Conservation (phyloP, 1,140 invertebrate species). For the Pemphigus obesinymphae region DNA sequence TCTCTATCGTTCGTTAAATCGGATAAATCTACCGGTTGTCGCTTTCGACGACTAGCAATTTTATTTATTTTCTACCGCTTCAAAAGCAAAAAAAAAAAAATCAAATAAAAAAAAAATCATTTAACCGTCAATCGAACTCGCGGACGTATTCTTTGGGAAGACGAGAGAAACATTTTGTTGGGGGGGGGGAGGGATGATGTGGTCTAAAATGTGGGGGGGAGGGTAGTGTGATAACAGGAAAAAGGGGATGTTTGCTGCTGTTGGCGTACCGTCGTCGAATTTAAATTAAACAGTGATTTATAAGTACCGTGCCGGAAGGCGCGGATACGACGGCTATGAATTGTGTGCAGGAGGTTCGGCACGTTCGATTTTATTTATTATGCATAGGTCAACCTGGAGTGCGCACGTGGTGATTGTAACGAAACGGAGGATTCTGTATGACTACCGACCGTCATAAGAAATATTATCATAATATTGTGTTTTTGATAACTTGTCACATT, state of each 20-base stretch:
- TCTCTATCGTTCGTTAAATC: neutral
- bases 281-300: conserved; percentile 40
- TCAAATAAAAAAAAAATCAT: too few species aligned
- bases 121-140: neutral
- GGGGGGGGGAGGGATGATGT: too few species aligned
- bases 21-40: neutral
- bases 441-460: too few species aligned
- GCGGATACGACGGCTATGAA: neutral
- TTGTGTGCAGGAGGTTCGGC: too few species aligned
- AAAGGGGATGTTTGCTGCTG: neutral
- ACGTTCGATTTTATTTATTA: too few species aligned
- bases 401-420: too few species aligned
- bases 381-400: too few species aligned
- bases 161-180: neutral
- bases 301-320: neutral
- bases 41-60: neutral
- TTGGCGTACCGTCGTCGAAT: conserved; percentile 8
- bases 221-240: too few species aligned
- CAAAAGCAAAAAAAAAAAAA: neutral
- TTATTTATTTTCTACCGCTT: neutral
- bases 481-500: too few species aligned
- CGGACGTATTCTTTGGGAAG: neutral
- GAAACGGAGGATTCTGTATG: too few species aligned
- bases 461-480: too few species aligned
- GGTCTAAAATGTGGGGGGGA: neutral